These are phyloP conservation scores for Orgyia antiqua DNA, from an alignment of 2,888 invertebrate species.

Conservation along the genomic window DNA sequence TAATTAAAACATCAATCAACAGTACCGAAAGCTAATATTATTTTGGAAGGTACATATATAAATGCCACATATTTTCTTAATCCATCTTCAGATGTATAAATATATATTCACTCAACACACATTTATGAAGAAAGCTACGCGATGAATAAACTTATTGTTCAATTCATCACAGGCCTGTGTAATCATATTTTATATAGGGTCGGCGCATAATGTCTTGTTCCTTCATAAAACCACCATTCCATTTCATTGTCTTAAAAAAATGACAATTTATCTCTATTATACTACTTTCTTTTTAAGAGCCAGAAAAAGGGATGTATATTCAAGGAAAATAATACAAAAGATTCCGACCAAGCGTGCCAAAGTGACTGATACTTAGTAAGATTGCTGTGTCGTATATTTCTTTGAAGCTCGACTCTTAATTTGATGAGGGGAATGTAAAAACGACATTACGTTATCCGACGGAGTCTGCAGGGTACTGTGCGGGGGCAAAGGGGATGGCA, in stretches of 20 bases:
- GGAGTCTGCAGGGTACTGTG: constrained; percentile 21
- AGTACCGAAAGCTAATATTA: too few species aligned
- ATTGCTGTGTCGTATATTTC: constrained; percentile 51
- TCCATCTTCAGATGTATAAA: too few species aligned
- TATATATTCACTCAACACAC: too few species aligned
- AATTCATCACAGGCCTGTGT: too few species aligned
- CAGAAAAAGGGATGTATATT: constrained; percentile 31
- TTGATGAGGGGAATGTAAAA: constrained; percentile 62
- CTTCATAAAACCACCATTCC: constrained; percentile 27
- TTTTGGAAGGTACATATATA: too few species aligned
- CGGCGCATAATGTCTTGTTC: too few species aligned
- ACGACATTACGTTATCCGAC: constrained; percentile 49
- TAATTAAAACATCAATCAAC: too few species aligned
- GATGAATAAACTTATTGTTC: too few species aligned
- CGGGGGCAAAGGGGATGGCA: constrained; percentile 18
- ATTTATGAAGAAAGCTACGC: too few species aligned
- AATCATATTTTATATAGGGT: too few species aligned
- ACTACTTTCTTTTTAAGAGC: constrained; percentile 53
- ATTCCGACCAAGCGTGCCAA: constrained; percentile 41
- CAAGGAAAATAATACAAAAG: constrained; percentile 50
- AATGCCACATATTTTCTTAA: too few species aligned
- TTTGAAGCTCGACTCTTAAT: constrained; percentile 52
- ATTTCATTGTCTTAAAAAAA: background rate
- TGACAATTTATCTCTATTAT: constrained; percentile 9
- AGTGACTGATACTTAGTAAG: constrained; percentile 39